Percentiles rank a stretch among this genome's conserved stretches.
Evolutionary conservation across 2,888 invertebrate genomes (phyloP).

Genomic region (Idaea straminata): DNA sequence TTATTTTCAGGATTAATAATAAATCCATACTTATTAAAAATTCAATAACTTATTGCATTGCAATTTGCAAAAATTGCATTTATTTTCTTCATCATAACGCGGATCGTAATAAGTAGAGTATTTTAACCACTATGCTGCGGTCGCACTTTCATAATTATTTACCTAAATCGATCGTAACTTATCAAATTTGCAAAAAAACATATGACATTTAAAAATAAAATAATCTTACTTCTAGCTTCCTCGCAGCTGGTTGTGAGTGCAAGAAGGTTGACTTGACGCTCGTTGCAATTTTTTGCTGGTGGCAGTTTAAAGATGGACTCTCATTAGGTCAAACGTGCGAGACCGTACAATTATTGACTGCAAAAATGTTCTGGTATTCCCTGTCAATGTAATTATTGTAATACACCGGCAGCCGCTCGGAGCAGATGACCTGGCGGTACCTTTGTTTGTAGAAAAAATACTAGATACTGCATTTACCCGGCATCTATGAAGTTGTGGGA

Average conservation of each 20-base stretch:
- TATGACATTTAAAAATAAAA: too few relatives aligned
- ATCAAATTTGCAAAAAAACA: too few relatives aligned
- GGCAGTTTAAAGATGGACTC: conserved; percentile 9
- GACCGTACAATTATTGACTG: conserved; percentile 28
- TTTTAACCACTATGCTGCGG: too few relatives aligned
- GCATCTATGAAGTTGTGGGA: conserved; percentile 3
- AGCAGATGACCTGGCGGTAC: conserved; percentile 21
- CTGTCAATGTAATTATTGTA: conserved; percentile 26
- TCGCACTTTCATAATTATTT: too few relatives aligned
- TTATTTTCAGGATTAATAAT: too few relatives aligned
- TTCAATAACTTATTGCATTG: too few relatives aligned
- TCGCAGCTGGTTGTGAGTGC: not conserved
- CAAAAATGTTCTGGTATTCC: conserved; percentile 27
- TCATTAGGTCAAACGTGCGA: conserved; percentile 30
- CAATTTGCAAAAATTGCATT: too few relatives aligned
- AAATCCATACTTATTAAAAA: too few relatives aligned
- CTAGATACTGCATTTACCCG: not conserved
- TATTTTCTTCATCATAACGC: too few relatives aligned
- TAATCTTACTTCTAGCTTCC: not conserved
- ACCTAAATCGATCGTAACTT: too few relatives aligned
- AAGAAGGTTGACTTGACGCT: conserved; percentile 3
- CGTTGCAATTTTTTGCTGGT: not conserved
- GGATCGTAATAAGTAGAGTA: too few relatives aligned
- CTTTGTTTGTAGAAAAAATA: conserved; percentile 15
- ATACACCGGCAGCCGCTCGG: conserved; percentile 20